Evolutionary conservation across 2,797 vertebrate species (phyloP), one percentile per base, ranked within the genome.

Genomic region (Pseudocheirus occidentalis): DNA sequence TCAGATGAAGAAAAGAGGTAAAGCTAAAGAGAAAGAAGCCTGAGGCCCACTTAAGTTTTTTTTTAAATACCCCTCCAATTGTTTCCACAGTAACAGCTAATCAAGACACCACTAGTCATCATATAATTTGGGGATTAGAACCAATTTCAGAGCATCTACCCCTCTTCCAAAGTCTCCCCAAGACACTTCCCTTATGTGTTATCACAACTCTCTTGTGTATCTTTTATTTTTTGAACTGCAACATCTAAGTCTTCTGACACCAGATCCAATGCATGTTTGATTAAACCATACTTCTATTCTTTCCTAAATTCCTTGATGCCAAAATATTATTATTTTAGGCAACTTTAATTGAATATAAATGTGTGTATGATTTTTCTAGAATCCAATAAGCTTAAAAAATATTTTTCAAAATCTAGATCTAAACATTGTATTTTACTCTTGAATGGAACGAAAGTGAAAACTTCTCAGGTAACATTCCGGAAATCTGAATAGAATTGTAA

Each of bases 291-390:
- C 6, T 73, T 73, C 6, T 66, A 34, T 34, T 62, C 13, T 18
- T 95, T 95, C 91, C 13, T 94, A 52, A 0, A 28, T 92, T 92
- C 5, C 56, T 40, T 90, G 5, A 1, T 6, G 94, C 92, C 91
- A 91, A 95, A 93, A 87, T 59, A 18, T 13, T 54, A 46, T 96
- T 90, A 7, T 87, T 91, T 95, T 28, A 93, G 0, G 11, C 54
- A 81, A 91, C 14, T 94, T 96, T 81, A 95, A 91, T 93, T 94
- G 89, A 90, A 34, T 34, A 62, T 62, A 34, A 34, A 62, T 31
- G 12, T 62, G 13, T 34, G 31, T 13, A 62, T 34, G 29, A 90
- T 81, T 93, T 50, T 73, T 40, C 1, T 73, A 16, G 13, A 96
- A 95, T 12, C 66, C 66, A 92, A 53, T 46, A 66, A 89, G 54